Evolutionary conservation across 2,113 vertebrate species (phyloP).

Genomic region (Indri indri): DNA sequence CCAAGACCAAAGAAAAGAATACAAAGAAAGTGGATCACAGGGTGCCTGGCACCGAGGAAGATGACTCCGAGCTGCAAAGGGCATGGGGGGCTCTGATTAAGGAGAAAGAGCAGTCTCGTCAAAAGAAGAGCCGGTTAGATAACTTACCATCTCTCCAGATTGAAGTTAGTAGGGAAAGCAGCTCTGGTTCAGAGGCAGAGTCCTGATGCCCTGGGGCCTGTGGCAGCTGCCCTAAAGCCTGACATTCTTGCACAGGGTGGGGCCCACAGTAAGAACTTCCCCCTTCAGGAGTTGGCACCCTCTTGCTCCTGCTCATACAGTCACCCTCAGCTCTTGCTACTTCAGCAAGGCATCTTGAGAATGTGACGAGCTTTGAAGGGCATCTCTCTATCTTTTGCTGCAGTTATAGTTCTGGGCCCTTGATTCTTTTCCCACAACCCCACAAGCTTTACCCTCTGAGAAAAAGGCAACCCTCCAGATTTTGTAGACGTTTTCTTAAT

Average conservation of each 20-base stretch:
- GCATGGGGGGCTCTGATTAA: constrained; percentile 98
- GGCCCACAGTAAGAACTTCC: constrained; percentile 66
- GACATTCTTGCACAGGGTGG: constrained; percentile 50
- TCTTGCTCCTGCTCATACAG: constrained; percentile 50
- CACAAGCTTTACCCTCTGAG: constrained; percentile 78
- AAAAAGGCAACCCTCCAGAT: constrained; percentile 79
- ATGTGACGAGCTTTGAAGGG: constrained; percentile 69
- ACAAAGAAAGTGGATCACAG: constrained; percentile 81
- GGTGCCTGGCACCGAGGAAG: constrained; percentile 86
- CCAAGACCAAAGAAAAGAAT: constrained; percentile 86
- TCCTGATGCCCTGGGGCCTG: constrained; percentile 86
- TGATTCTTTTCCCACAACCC: constrained; percentile 57
- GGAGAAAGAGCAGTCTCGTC: constrained; percentile 93
- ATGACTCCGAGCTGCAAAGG: constrained; percentile 94
- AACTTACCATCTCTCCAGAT: constrained; percentile 97
- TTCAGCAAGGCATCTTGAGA: constrained; percentile 47
- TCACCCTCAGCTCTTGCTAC: constrained; percentile 72
- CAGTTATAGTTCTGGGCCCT: constrained; percentile 76
- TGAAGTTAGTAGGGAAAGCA: constrained; percentile 98
- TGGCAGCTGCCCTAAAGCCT: constrained; percentile 44
- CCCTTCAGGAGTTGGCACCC: constrained; percentile 40
- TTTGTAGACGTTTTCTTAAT: constrained; percentile 83
- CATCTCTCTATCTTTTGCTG: constrained; percentile 71
- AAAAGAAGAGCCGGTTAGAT: constrained; percentile 97
- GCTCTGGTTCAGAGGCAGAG: constrained; percentile 93